A percentile compares a stretch with the other conserved stretches of the same genome.
These are phyloP conservation scores for Dendrocincla fuliginosa DNA, from an alignment of 2,797 vertebrate genomes.

Conservation along the genomic window DNA sequence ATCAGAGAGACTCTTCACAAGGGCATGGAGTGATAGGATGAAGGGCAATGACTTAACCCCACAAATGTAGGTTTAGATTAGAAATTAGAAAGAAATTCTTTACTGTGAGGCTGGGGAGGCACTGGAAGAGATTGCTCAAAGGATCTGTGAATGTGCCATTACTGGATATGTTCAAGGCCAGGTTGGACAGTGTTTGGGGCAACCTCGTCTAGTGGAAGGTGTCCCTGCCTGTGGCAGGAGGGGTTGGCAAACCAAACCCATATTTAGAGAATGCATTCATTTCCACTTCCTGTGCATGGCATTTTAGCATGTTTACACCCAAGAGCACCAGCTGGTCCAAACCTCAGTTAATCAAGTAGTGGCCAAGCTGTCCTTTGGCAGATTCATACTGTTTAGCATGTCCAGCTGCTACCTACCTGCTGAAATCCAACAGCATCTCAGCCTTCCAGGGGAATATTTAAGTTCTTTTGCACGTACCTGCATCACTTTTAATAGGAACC, in stretches of 20 bases:
- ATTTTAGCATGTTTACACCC: background rate
- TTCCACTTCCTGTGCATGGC: background rate
- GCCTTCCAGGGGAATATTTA: background rate
- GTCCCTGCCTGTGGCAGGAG: background rate
- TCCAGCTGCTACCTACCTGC: background rate
- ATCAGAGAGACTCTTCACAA: background rate
- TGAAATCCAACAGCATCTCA: background rate
- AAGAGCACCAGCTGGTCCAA: background rate
- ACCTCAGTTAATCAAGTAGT: background rate
- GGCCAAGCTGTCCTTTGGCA: background rate
- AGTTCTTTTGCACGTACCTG: background rate
- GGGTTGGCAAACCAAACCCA: background rate
- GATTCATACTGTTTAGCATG: background rate
- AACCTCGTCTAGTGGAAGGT: background rate
- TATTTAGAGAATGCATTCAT: fast-evolving
- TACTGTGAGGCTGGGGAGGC: background rate
- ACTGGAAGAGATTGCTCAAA: background rate
- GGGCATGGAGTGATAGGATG: background rate
- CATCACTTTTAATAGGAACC: background rate
- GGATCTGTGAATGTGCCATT: background rate
- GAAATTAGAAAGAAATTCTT: background rate
- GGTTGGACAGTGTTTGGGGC: background rate
- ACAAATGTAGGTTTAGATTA: background rate
- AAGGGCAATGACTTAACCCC: background rate
- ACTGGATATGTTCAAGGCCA: background rate